Conservation (phyloP, 2,113 vertebrate genomes). For the Meles meles region DNA sequence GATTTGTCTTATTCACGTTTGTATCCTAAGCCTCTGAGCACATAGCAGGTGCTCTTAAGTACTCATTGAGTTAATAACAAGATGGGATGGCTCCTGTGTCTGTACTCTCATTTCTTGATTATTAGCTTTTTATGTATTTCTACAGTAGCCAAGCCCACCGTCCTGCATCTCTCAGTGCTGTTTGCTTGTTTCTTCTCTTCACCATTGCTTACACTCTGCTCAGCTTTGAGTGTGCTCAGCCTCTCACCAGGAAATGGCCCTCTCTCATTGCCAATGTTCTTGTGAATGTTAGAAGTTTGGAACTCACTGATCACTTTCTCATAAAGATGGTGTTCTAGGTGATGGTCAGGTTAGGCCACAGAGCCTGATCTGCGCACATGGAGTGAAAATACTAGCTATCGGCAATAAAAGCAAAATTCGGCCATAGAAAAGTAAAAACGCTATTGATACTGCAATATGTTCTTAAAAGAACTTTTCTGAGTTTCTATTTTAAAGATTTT, state of each 20-base stretch:
- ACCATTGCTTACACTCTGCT: neutral
- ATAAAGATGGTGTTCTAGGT: neutral
- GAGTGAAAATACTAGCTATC: neutral
- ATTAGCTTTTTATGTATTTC: neutral
- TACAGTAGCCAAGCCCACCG: neutral
- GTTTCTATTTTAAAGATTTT: neutral
- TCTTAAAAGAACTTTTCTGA: conserved; percentile 10
- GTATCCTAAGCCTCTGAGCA: neutral
- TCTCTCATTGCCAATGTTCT: neutral
- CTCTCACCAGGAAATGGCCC: neutral
- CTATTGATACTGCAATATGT: neutral
- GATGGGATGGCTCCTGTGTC: neutral
- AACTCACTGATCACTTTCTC: conserved; percentile 5
- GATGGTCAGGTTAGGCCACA: neutral
- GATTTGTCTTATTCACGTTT: neutral
- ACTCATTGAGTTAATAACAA: neutral
- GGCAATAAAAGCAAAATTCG: neutral
- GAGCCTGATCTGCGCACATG: neutral
- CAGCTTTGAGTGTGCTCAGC: neutral
- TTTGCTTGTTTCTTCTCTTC: neutral
- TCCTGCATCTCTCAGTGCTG: neutral
- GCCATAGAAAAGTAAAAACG: neutral
- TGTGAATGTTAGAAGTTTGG: neutral
- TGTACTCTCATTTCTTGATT: neutral
- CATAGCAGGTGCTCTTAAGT: neutral